phyloP scores from a whole-genome alignment of 2,797 vertebrate genomes.

The Sebastolobus altivelis region DNA sequence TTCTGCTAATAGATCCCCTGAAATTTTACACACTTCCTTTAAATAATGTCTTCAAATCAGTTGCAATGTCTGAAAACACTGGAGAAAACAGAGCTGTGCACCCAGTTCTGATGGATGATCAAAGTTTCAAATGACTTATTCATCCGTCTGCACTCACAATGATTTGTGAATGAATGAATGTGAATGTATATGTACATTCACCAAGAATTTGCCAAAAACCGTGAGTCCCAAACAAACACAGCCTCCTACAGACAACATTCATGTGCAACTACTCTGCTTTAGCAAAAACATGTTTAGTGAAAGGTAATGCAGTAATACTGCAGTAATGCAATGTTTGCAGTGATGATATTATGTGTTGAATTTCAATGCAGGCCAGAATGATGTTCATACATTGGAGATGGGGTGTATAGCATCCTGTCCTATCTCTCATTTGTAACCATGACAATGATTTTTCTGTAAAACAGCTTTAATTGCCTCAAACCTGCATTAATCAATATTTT shows the following conservation, averaged over 20 bases:
- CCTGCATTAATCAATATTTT: not conserved
- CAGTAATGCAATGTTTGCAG: not conserved
- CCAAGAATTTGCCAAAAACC: not conserved
- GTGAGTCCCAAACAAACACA: not conserved
- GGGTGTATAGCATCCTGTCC: not conserved
- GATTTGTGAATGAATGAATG: not conserved
- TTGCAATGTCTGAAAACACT: conserved; percentile 36
- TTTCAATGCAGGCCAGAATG: not conserved
- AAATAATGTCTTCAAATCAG: not conserved
- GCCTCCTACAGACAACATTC: not conserved
- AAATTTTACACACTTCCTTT: not conserved
- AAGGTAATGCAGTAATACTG: not conserved
- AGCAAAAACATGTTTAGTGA: not conserved
- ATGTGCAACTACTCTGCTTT: not conserved
- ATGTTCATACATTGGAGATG: not conserved
- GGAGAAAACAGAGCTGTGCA: conserved; percentile 12
- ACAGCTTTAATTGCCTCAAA: not conserved
- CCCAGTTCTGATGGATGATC: not conserved
- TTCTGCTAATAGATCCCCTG: too few species aligned
- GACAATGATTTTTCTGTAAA: not conserved
- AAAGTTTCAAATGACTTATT: not conserved
- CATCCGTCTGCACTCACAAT: not conserved
- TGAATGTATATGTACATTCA: not conserved
- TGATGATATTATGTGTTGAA: not conserved
- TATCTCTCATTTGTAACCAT: not conserved